Conservation (phyloP, 2,113 vertebrate genomes). For the Nannobrachium achirus region DNA sequence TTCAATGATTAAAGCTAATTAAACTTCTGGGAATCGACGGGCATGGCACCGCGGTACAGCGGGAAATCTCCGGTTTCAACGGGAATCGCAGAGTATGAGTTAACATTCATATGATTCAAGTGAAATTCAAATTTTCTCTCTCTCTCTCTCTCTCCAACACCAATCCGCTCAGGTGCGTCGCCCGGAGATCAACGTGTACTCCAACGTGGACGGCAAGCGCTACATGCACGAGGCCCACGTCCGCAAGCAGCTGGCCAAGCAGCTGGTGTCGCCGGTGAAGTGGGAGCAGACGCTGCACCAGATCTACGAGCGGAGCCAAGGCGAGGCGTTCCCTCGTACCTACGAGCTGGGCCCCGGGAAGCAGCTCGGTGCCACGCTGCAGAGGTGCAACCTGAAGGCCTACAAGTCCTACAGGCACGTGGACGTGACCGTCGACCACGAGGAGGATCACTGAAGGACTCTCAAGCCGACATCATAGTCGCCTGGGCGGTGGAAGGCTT, state of each 20-base stretch:
- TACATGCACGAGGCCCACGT: conserved; percentile 84
- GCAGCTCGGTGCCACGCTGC: conserved; percentile 88
- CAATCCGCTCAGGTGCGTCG: conserved; percentile 69
- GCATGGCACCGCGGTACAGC: no score
- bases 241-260: conserved; percentile 81
- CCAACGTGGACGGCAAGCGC: conserved; percentile 86
- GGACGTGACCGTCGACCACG: conserved; percentile 60
- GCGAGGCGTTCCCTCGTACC: conserved; percentile 84
- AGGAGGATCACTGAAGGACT: conserved; percentile 9
- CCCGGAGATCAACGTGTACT: conserved; percentile 87
- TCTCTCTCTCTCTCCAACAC: neutral
- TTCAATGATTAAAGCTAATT: no score
- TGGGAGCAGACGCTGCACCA: conserved; percentile 96
- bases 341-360: conserved; percentile 90
- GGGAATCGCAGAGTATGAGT: no score
- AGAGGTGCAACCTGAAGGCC: conserved; percentile 90
- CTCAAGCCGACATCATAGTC: no score
- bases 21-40: no score
- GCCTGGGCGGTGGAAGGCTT: no score
- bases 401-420: conserved; percentile 82
- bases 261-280: conserved; percentile 89
- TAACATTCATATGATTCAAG: no score
- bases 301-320: conserved; percentile 84
- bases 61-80: no score
- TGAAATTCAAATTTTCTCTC: neutral